Base-by-base conservation (phyloP, 2,113 vertebrate species). In the Leptocoma aspasia region DNA sequence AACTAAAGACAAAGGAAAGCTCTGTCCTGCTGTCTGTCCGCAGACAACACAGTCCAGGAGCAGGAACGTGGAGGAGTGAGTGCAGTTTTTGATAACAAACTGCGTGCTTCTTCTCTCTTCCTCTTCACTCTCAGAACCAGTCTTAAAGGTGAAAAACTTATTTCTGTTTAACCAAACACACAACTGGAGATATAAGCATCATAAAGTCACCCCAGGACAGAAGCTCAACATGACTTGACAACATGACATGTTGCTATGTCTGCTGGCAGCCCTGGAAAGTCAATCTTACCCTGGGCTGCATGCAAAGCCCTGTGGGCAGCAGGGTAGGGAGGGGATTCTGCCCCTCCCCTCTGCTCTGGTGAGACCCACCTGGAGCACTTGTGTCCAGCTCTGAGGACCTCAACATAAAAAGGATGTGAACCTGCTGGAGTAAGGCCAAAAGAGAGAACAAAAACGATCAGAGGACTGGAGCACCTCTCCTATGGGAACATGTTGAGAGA, bases 21-120 rank as follows among this genome's bases (percentile, higher is more conserved):
- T 59, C 56, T 59, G 22, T 59, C 56, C 22, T 1, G 1, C 56
- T 4, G 2, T 22, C 33, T n/a, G 9, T 59, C n/a, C 3, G 1
- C n/a, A 59, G n/a, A 59, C n/a, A 37, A 6, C n/a, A 26, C 10
- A 59, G 23, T 59, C 15, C 15, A 12, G 23, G 23, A 39, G n/a
- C 5, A 26, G 23, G 16, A 37, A 37, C 9, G 24, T 37, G 24
- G 5, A 39, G 16, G 35, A 60, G 24, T 19, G 59, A 60, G 16
- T 12, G 35, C 24, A 27, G 24, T 60, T 27, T 12, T 24, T 60
- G n/a, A 37, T 26, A 60, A 26, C 24, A 60, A 60, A 26, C 10
- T 11, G 22, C 1, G 7, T 7, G 16, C 5, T 37, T 60, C 15
- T 37, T 37, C 45, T 59, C 14, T 10, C 50, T 15, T 15, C n/a